A percentile compares a stretch with the other conserved stretches of the same genome.
phyloP scores from a whole-genome alignment of 2,888 invertebrate species.

The Capitulum mitella region DNA sequence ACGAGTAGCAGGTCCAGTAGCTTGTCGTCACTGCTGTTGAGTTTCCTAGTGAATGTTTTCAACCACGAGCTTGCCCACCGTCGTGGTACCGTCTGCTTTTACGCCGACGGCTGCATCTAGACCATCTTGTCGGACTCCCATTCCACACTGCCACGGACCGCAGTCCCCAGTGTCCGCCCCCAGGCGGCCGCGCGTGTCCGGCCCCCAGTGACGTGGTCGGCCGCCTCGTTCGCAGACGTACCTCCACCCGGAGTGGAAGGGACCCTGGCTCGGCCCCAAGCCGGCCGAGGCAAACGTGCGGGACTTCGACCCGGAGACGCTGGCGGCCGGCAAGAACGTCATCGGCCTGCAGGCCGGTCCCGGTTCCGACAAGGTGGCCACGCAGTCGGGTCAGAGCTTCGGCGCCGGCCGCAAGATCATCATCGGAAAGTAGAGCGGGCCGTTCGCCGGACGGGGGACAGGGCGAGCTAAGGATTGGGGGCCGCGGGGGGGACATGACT shows the following conservation, averaged over 20 bases:
- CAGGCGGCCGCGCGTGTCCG: no score
- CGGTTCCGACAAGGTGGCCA: slow-evolving; percentile 92
- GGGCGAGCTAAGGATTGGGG: not conserved
- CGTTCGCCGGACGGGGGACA: not conserved
- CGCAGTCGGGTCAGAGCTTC: slow-evolving; percentile 81
- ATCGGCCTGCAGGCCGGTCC: slow-evolving; percentile 77
- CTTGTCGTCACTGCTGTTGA: no score
- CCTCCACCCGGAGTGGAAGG: slow-evolving; percentile 73
- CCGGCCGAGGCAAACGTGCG: slow-evolving; percentile 90
- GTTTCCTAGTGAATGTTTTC: no score
- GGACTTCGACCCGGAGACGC: slow-evolving; percentile 84
- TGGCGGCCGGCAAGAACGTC: slow-evolving; percentile 78
- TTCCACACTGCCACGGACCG: no score
- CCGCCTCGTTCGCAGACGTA: slow-evolving; percentile 55
- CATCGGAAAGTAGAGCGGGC: slow-evolving; percentile 62
- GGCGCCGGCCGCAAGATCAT: slow-evolving; percentile 86
- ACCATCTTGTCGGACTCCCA: no score
- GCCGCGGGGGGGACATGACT: not conserved
- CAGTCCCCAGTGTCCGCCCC: no score
- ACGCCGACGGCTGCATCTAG: no score
- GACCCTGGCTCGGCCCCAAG: slow-evolving; percentile 88
- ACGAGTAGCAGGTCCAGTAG: no score
- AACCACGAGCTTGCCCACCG: no score
- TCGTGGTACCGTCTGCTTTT: no score
- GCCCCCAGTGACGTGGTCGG: not conserved